These are phyloP conservation scores for Mycalesis mineus DNA, from an alignment of 2,888 invertebrate genomes.

Conservation along the genomic window DNA sequence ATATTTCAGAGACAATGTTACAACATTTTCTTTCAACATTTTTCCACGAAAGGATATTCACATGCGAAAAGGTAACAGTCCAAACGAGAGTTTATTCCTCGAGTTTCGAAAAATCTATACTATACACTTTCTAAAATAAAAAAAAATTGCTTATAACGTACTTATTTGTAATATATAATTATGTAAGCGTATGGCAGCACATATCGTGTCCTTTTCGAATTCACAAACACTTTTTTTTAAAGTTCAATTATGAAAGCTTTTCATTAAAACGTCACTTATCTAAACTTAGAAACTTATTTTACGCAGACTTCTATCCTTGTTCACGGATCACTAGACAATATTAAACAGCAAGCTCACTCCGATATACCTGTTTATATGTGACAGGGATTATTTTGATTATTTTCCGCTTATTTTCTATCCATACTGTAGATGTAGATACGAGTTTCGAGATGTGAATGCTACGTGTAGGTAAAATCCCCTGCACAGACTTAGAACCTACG, in stretches of 20 bases:
- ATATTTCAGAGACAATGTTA: slow-evolving; percentile 31
- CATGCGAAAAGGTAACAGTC: not conserved
- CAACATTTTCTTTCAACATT: slow-evolving; percentile 27
- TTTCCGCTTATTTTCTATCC: slow-evolving; percentile 3
- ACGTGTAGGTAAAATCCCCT: not conserved
- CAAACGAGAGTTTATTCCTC: not conserved
- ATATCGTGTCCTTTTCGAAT: too few species aligned
- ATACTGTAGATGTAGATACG: too few species aligned
- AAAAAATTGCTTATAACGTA: not conserved
- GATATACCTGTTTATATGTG: slow-evolving; percentile 12
- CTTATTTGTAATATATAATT: not conserved
- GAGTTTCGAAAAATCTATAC: not conserved
- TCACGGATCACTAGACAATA: not conserved
- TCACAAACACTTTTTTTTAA: too few species aligned
- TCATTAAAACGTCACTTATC: too few species aligned
- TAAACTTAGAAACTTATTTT: too few species aligned
- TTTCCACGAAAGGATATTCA: not conserved
- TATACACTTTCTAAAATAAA: not conserved
- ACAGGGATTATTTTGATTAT: slow-evolving; percentile 9
- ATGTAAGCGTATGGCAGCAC: too few species aligned
- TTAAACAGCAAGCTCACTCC: slow-evolving; percentile 1
- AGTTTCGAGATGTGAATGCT: not conserved
- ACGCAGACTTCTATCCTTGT: not conserved
- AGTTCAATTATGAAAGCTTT: too few species aligned
- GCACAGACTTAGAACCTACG: too few species aligned